Percentiles rank a stretch among this genome's conserved stretches.
Conservation (phyloP, 2,797 vertebrate genomes). For the Balearica regulorum region DNA sequence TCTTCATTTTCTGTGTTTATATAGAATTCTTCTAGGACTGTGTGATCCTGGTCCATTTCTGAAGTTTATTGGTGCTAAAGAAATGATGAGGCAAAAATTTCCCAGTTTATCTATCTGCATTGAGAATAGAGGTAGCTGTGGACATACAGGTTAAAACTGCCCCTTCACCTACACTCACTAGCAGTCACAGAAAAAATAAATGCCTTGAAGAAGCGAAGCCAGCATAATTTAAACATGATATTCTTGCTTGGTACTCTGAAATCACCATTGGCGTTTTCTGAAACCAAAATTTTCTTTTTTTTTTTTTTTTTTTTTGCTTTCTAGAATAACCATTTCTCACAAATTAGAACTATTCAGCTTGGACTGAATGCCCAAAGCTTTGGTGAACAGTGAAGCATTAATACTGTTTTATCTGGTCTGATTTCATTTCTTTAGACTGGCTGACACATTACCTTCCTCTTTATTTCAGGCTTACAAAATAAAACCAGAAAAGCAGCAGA, state of each 20-base stretch:
- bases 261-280: background rate
- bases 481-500: background rate
- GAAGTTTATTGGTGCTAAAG: background rate
- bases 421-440: background rate
- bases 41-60: background rate
- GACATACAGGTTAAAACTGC: rapidly evolving
- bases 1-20: background rate
- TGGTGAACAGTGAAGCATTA: background rate
- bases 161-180: background rate
- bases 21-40: background rate
- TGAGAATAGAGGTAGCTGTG: background rate
- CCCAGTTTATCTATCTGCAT: background rate
- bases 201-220: background rate
- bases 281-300: background rate
- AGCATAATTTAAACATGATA: background rate
- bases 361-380: background rate
- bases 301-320: background rate
- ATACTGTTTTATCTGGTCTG: background rate
- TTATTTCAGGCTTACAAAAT: background rate
- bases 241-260: background rate
- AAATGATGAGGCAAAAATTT: background rate
- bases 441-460: background rate
- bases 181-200: background rate
- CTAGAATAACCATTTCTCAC: background rate
- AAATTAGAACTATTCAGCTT: background rate